Conservation (phyloP, 2,888 invertebrate species). For the Scrobipalpa costella region DNA sequence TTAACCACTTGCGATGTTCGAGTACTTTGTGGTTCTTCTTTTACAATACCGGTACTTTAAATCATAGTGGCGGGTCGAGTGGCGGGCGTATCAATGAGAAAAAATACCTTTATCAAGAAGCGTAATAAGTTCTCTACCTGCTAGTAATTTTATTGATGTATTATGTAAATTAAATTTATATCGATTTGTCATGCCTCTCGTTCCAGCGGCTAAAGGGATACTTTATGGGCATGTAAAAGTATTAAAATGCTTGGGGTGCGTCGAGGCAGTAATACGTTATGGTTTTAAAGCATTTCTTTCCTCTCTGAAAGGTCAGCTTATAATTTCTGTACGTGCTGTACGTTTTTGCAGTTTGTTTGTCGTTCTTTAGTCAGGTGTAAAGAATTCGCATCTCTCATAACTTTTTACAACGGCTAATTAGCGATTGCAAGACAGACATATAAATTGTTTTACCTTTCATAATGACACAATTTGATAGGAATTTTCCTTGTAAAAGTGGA, state of each 20-base stretch:
- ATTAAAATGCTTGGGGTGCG: constrained; percentile 11
- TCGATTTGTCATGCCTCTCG: constrained; percentile 12
- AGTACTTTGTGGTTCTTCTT: not conserved
- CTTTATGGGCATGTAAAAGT: constrained; percentile 5
- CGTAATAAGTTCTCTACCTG: not conserved
- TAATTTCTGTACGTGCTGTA: not conserved
- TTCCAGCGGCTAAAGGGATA: not conserved
- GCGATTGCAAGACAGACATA: constrained; percentile 22
- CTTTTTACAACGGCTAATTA: constrained; percentile 27
- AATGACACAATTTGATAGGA: constrained; percentile 23
- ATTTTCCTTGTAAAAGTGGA: constrained; percentile 24
- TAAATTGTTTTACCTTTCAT: constrained; percentile 24
- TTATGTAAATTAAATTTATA: constrained; percentile 21
- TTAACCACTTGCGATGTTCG: too few relatives aligned
- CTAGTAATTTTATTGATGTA: constrained; percentile 12
- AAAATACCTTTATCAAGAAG: not conserved
- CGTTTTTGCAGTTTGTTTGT: not conserved
- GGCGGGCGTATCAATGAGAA: not conserved
- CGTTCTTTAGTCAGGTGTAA: constrained; percentile 17
- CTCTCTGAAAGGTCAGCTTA: constrained; percentile 24
- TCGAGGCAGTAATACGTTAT: constrained; percentile 13
- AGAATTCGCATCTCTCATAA: constrained; percentile 27
- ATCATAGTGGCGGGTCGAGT: not conserved
- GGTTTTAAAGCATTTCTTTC: constrained; percentile 26
- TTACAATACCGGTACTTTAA: not conserved